Base-by-base conservation (phyloP, 1,140 invertebrate genomes). In the Heliothis subflexa region DNA sequence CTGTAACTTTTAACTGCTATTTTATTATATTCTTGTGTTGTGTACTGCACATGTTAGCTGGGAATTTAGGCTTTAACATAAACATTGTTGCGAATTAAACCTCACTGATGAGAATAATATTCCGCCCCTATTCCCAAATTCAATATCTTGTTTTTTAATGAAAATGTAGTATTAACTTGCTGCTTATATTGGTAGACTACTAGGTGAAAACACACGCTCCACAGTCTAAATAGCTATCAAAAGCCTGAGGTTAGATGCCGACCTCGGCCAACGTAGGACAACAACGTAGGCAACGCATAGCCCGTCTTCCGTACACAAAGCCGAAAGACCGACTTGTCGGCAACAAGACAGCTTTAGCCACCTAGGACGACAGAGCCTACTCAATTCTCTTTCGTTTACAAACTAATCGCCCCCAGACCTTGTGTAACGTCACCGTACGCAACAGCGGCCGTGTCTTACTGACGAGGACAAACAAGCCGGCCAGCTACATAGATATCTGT, bases 401-500 rank as follows among this genome's bases (percentile, higher is more conserved):
- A 70, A 50, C 66, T 70, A 62, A 62, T 62, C 61, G 61, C 61
- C 61, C 40, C 14, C 62, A 66, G 68, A 55, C 21, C 14, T 28
- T 71, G 50, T 62, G 55, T 49, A 59, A 45, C 71, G 33, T 49
- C 40, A 74, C 52, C 21, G 70, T 25, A 61, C 45, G 49, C 49
- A 62, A 55, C 74, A 54, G 28, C 45, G 72, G 49, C 52, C 62
- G 28, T 76, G 78, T 75, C 75, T 80, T 77, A 83, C 40, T 77
- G 77, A 79, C 78, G 81, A 82, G 78, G 74, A 83, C 83, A 81
- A 83, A 83, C 83, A 82, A 80, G 55, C 66, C 70, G 73, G 18
- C 47, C 55, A 75, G 64, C 70, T 70, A 70, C 76, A 72, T 80
- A 71, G 73, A 61, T 80, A 73, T 72, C 79, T 66, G 45, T 25